A percentile compares a stretch with the other conserved stretches of the same genome.
These are phyloP conservation scores for Malurus melanocephalus DNA, from an alignment of 2,113 vertebrate genomes.

Conservation along the genomic window DNA sequence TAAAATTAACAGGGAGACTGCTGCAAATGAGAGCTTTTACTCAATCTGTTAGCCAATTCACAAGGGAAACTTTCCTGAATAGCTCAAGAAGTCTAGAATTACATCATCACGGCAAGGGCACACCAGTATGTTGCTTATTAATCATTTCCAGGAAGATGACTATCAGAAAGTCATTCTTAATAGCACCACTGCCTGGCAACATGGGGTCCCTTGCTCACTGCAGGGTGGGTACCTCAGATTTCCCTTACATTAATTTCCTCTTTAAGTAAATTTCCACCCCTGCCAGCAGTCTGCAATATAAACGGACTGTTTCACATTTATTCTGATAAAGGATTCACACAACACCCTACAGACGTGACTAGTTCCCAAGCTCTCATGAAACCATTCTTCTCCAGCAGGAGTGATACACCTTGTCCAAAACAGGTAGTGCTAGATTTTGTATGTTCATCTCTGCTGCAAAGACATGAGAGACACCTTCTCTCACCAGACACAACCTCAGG, in stretches of 20 bases:
- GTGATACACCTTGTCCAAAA: neutral
- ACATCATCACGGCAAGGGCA: conserved; percentile 27
- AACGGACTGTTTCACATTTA: neutral
- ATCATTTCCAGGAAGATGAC: conserved; percentile 22
- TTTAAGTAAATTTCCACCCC: neutral
- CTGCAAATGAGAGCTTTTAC: conserved; percentile 32
- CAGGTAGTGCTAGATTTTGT: neutral
- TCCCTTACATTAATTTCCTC: neutral
- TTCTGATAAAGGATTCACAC: neutral
- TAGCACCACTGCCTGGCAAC: neutral
- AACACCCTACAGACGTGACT: neutral
- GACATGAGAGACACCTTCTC: rapidly evolving
- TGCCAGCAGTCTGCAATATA: neutral
- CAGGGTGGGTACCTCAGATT: neutral
- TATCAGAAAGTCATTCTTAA: conserved; percentile 17
- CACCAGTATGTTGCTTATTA: neutral
- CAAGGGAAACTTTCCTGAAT: neutral
- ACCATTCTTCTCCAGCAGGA: neutral
- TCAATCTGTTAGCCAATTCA: neutral
- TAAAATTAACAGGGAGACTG: neutral
- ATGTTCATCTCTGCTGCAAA: neutral
- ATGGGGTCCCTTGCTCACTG: neutral
- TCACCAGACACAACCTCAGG: neutral
- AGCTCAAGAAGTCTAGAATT: neutral
- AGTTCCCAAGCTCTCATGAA: neutral